A percentile compares a stretch with the other conserved stretches of the same genome.
These are phyloP conservation scores for Paratilapia polleni DNA, from an alignment of 2,113 vertebrate species.

Conservation along the genomic window DNA sequence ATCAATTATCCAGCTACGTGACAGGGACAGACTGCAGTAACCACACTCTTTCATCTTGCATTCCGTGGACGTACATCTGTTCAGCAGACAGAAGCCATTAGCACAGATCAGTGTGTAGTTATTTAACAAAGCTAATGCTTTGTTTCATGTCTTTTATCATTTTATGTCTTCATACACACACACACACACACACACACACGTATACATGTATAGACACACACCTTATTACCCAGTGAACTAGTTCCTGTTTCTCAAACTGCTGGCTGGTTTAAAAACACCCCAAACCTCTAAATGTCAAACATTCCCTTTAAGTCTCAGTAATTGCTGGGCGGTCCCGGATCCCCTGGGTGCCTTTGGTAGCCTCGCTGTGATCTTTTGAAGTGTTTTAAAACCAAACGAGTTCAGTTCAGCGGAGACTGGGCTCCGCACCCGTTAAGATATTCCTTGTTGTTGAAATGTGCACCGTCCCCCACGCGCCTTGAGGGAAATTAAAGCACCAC, in stretches of 20 bases:
- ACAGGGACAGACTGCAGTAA: neutral
- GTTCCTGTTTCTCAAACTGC: neutral
- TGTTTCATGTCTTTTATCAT: neutral
- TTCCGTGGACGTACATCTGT: neutral
- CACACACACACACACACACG: neutral
- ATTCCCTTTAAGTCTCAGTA: slow-evolving; percentile 27
- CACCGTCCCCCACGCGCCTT: slow-evolving; percentile 4
- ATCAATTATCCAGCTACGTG: neutral
- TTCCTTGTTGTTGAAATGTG: slow-evolving; percentile 28
- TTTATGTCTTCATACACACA: neutral
- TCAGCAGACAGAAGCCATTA: neutral
- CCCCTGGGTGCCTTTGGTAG: slow-evolving; percentile 27
- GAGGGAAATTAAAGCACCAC: slow-evolving; percentile 29
- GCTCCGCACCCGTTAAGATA: slow-evolving; percentile 35
- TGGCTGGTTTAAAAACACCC: neutral
- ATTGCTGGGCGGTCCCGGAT: neutral
- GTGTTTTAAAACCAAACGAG: slow-evolving; percentile 9
- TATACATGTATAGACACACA: neutral
- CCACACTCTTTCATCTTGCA: neutral
- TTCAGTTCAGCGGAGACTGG: neutral
- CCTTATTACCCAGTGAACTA: neutral
- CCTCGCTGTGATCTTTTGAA: slow-evolving; percentile 26
- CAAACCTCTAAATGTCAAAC: slow-evolving; percentile 1
- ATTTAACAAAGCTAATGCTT: neutral
- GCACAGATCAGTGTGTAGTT: neutral